phyloP scores from a whole-genome alignment of 2,888 invertebrate species.

The Ashinkailepas kermadecensis region DNA sequence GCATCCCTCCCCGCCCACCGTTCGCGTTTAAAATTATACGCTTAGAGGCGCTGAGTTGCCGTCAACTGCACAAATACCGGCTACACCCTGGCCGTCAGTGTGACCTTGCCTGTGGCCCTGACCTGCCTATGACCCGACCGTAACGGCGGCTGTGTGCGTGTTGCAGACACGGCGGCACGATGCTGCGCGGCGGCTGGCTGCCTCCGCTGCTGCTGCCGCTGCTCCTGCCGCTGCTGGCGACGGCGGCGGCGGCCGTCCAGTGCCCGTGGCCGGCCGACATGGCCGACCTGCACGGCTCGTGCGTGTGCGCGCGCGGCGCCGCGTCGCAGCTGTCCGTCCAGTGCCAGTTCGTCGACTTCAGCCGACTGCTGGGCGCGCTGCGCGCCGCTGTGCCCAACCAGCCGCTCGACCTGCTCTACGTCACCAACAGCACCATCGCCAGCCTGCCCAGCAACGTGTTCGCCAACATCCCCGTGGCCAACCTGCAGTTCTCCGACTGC shows the following conservation, averaged over 20 bases:
- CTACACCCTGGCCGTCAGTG: too few species aligned
- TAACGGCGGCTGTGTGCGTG: too few species aligned
- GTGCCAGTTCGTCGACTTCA: conserved; percentile 80
- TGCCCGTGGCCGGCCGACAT: conserved; percentile 81
- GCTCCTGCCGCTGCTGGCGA: conserved; percentile 16
- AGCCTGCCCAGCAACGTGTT: conserved; percentile 31
- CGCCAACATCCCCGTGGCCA: conserved; percentile 31
- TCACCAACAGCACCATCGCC: conserved; percentile 76
- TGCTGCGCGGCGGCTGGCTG: too few species aligned
- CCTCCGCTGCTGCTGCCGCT: not conserved
- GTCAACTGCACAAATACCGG: too few species aligned
- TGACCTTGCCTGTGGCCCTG: too few species aligned
- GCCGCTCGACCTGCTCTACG: conserved; percentile 76
- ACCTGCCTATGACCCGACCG: too few species aligned
- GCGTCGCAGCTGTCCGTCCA: conserved; percentile 70
- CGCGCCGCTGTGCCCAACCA: conserved; percentile 49
- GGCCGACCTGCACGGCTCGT: conserved; percentile 67
- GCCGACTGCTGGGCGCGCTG: conserved; percentile 58
- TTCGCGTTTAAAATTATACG: too few species aligned
- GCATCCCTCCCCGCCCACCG: too few species aligned
- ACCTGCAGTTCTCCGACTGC: conserved; percentile 71
- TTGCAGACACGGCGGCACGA: too few species aligned
- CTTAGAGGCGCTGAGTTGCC: too few species aligned
- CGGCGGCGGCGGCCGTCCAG: conserved; percentile 31
- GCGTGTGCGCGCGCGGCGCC: conserved; percentile 55